A percentile compares a stretch with the other conserved stretches of the same genome.
Evolutionary conservation across 2,113 vertebrate genomes (phyloP).

Genomic region (Anguilla rostrata): DNA sequence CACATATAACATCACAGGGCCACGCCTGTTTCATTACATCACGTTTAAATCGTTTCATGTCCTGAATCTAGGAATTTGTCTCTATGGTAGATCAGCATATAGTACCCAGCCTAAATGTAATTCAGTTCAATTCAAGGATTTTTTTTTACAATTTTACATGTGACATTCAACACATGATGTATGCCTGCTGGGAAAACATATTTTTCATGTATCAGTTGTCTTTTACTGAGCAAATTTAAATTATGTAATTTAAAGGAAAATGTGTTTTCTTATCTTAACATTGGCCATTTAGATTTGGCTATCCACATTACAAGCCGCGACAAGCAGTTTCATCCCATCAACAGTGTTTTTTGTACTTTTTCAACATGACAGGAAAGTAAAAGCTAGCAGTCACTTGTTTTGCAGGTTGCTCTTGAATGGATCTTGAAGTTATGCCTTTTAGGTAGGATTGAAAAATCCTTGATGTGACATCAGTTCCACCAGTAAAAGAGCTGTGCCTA

Average conservation of each 20-base stretch:
- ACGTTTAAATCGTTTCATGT: background rate
- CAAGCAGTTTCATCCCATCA: background rate
- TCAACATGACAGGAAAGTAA: background rate
- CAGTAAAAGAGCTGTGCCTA: constrained; percentile 28
- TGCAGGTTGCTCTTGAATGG: constrained; percentile 16
- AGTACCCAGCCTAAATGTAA: background rate
- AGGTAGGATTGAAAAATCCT: constrained; percentile 15
- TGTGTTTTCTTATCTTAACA: constrained; percentile 8
- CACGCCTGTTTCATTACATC: too few species aligned
- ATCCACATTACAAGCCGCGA: background rate
- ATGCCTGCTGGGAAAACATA: background rate
- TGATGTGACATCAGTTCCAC: constrained; percentile 24
- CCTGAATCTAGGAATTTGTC: too few species aligned
- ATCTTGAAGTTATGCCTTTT: constrained; percentile 15
- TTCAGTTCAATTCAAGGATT: background rate
- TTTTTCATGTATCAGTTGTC: constrained; percentile 9
- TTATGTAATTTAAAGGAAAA: background rate
- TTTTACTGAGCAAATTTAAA: background rate
- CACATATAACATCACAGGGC: background rate
- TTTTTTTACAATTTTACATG: background rate
- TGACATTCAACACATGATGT: background rate
- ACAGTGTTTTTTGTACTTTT: background rate
- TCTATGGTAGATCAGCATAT: background rate
- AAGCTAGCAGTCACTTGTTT: constrained; percentile 11
- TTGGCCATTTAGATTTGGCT: constrained; percentile 14